Conservation (phyloP, 2,888 invertebrate species). For the Notodonta dromedarius region DNA sequence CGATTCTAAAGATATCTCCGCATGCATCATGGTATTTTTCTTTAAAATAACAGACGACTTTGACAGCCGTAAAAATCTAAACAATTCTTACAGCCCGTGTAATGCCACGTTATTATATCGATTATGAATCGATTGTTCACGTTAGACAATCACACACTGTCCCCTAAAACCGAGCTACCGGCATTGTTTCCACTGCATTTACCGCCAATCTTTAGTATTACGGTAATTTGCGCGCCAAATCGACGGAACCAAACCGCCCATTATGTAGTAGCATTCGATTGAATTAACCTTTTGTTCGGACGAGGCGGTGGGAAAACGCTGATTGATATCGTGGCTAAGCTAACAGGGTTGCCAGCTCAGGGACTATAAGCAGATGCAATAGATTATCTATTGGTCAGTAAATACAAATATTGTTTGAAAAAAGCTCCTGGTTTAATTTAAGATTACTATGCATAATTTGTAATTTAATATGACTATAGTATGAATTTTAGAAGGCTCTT, state of each 20-base stretch:
- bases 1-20: too few species aligned
- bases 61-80: neutral
- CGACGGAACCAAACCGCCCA: constrained; percentile 41
- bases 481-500: too few species aligned
- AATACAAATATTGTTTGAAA: too few species aligned
- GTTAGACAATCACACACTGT: constrained; percentile 10
- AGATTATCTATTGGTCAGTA: too few species aligned
- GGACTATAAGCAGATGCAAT: too few species aligned
- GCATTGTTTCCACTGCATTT: constrained; percentile 32
- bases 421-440: too few species aligned
- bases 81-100: neutral
- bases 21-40: too few species aligned
- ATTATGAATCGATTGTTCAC: constrained; percentile 5
- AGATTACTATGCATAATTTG: too few species aligned
- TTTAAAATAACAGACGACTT: neutral
- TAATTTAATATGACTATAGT: too few species aligned
- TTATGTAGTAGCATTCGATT: constrained; percentile 26
- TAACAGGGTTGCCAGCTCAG: neutral
- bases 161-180: constrained; percentile 11
- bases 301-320: constrained; percentile 4
- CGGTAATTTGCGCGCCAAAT: constrained; percentile 40
- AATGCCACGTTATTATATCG: neutral
- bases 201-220: constrained; percentile 22
- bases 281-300: constrained; percentile 11
- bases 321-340: neutral